Base-by-base conservation (phyloP, 2,888 invertebrate species). In the Melanchra persicariae region DNA sequence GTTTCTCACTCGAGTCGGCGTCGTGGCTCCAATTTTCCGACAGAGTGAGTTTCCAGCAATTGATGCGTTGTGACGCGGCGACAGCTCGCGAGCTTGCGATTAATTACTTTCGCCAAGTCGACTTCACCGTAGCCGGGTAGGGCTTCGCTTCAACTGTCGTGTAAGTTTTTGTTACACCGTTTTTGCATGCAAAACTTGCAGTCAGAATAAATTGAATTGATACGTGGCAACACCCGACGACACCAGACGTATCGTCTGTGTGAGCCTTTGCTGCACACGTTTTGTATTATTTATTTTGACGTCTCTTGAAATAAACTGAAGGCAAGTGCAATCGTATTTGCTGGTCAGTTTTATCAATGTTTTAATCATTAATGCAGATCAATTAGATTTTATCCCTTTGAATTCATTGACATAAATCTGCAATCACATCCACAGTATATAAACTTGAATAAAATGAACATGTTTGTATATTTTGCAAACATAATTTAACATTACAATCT, bases 51-150 rank as follows among this genome's bases (percentile, higher is more conserved):
- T 87, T 85, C 86, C 84, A 88, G 86, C 91, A 87, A 90, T 89
- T 93, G 94, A 96, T 93, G 92, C 92, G 93, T 88, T 89, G 88
- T 90, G 95, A 95, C 95, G 92, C 88, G 93, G 87, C 90, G 95
- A 94, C 95, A 93, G 93, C 87, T 86, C 86, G 90, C 83, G 87
- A 88, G 86, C 83, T 88, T 88, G 90, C 93, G 93, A 94, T 94
- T 94, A 94, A 95, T 94, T 94, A 94, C 93, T 93, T 93, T 92
- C 89, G 90, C 92, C 89, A 91, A 93, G 91, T 91, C 91, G 89
- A 90, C 89, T 89, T 87, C 87, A 85, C 81, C 87, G 85, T 76
- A 85, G 78, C 77, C 85, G 80, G 88, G 89, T 92, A 91, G 88
- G 94, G 93, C 92, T 93, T 94, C 93, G 83, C 90, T 90, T 92